Evolutionary conservation across 35 echinoderm and acorn worm genomes (phyloP), one percentile per base, ranked within the genome.

Genomic region (Ophiothrix spiculata): DNA sequence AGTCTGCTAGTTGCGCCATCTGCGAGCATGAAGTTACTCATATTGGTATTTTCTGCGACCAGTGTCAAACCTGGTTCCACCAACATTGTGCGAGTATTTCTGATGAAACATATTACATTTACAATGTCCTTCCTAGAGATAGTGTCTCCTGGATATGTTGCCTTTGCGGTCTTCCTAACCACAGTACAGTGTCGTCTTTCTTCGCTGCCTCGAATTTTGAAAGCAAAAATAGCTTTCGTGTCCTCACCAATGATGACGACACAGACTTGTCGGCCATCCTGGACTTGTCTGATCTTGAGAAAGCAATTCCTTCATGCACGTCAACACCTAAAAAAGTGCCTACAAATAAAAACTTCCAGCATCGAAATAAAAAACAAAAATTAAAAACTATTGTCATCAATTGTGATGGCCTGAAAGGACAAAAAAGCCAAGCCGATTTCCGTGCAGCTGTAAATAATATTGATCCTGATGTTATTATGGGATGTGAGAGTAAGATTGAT

Each of bases 381-480:
- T 78, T 78, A n/a, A 78, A 78, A 78, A 78, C 76, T 34, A 78
- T 78, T n/a, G 16, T 78, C 4, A 39, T 78, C 1, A 74, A 85
- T 75, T 85, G 83, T 75, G 39, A 85, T 75, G 64, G 83, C 25
- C 83, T 85, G 56, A 85, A 75, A 37, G 64, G 83, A 38, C 2
- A 41, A 11, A 38, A 64, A 33, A 49, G 13, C 1, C 17, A 28
- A 28, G 16, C 29, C 2, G 4, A 6, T 6, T 69, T 69, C 29
- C 38, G 49, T 16, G 38, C 80, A 32, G 31, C 42, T 14, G 4
- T 82, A 31, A 32, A 2, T 45, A 1, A 82, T 33, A 37, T 46
- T 35, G 1, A 13, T 16, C 78, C 78, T 38, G 80, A 82, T 32
- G 4, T 82, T 82, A 56, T 82, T 25, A 10, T 80, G 34, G 80